phyloP scores from a whole-genome alignment of 2,113 vertebrate genomes.

The Hystrix brachyura region DNA sequence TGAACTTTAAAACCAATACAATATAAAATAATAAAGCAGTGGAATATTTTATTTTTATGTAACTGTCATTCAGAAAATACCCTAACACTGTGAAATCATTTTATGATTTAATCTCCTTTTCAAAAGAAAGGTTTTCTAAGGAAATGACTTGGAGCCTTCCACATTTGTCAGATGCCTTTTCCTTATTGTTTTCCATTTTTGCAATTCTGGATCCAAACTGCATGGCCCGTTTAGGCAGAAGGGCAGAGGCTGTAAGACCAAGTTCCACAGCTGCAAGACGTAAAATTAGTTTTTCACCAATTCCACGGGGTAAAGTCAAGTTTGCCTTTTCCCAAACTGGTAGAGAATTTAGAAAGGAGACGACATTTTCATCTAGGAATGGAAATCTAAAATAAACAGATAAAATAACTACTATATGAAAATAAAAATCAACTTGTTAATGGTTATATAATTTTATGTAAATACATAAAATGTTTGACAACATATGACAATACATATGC shows the following conservation, averaged over 20 bases:
- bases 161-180: constrained; percentile 95
- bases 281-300: constrained; percentile 96
- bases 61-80: background rate
- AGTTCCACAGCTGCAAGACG: constrained; percentile 91
- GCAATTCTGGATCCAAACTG: constrained; percentile 98
- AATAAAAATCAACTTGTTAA: constrained; percentile 13
- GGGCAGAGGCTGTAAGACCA: constrained; percentile 89
- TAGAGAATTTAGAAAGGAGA: constrained; percentile 93
- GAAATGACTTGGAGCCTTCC: constrained; percentile 87
- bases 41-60: constrained; percentile 66
- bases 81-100: constrained; percentile 23
- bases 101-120: constrained; percentile 28
- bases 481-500: background rate
- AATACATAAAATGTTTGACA: background rate
- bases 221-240: constrained; percentile 96
- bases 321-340: constrained; percentile 94
- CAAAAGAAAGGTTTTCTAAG: constrained; percentile 61
- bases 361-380: constrained; percentile 96
- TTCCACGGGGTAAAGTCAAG: constrained; percentile 92
- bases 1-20: background rate
- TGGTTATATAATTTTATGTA: constrained; percentile 18
- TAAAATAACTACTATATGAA: constrained; percentile 30
- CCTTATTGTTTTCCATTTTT: constrained; percentile 93
- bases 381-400: constrained; percentile 92
- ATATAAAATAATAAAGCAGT: background rate